These are phyloP conservation scores for Dendronephthya gigantea DNA, from an alignment of 64 coral and sea anemone genomes.

Conservation along the genomic window DNA sequence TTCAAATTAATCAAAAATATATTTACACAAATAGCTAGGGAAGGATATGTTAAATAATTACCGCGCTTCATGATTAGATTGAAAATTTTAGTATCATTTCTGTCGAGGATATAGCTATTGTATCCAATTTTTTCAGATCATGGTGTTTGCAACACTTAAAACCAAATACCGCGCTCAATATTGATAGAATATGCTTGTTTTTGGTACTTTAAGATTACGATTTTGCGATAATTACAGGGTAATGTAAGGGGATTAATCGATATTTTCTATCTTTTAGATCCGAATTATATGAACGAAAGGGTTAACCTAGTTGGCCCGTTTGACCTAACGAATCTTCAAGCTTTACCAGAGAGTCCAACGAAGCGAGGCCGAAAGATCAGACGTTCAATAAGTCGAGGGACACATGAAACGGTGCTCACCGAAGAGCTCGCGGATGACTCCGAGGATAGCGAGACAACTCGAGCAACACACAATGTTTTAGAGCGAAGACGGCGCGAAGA, in stretches of 20 bases:
- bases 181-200: neutral
- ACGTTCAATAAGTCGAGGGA: neutral
- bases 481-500: slow-evolving; percentile 93
- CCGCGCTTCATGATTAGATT: too few relatives aligned
- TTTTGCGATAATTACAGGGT: too few relatives aligned
- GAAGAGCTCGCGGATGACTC: slow-evolving; percentile 54
- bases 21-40: too few relatives aligned
- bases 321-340: neutral
- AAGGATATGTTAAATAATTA: too few relatives aligned
- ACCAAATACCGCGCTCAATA: neutral
- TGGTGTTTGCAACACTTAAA: too few relatives aligned
- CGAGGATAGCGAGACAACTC: slow-evolving; percentile 81
- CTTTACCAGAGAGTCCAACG: neutral
- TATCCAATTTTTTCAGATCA: too few relatives aligned
- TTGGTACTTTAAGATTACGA: neutral
- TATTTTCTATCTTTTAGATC: slow-evolving; percentile 4
- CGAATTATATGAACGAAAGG: neutral
- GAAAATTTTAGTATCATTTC: too few relatives aligned
- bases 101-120: too few relatives aligned
- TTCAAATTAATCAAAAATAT: neutral
- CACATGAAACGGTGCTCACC: neutral
- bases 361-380: neutral
- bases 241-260: neutral
- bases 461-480: slow-evolving; percentile 89
- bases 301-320: neutral